phyloP scores from a whole-genome alignment of 2,888 invertebrate genomes.

The Melanostoma scalare region DNA sequence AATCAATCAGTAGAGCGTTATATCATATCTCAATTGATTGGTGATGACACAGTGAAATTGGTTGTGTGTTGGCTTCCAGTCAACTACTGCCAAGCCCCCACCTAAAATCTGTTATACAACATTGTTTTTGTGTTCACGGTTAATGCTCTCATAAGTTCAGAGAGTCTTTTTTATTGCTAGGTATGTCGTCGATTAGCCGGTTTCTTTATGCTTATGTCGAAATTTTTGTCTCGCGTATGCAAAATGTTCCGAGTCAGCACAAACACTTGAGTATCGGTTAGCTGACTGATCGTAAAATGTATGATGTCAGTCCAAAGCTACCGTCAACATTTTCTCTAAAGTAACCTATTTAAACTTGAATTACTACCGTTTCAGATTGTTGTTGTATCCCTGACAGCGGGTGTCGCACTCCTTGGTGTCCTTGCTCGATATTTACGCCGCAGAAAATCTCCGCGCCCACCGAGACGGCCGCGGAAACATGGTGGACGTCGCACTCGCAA shows the following conservation, averaged over 20 bases:
- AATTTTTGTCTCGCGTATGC: too few species aligned
- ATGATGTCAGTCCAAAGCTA: background rate
- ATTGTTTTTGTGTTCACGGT: too few species aligned
- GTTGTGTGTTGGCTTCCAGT: background rate
- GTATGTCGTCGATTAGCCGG: too few species aligned
- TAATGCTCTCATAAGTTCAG: too few species aligned
- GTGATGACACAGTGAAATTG: slow-evolving; percentile 16
- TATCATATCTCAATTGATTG: slow-evolving; percentile 26
- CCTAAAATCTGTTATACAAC: slow-evolving; percentile 17
- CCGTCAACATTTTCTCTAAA: background rate
- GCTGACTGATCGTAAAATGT: too few species aligned
- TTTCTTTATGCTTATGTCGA: too few species aligned
- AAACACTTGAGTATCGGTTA: too few species aligned
- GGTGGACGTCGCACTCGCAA: slow-evolving; percentile 84
- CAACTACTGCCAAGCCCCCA: slow-evolving; percentile 10
- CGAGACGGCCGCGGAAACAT: slow-evolving; percentile 84
- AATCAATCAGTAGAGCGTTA: slow-evolving; percentile 23
- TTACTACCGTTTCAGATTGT: slow-evolving; percentile 81
- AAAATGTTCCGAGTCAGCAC: too few species aligned
- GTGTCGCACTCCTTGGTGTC: slow-evolving; percentile 91
- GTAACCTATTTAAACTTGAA: background rate
- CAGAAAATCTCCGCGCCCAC: slow-evolving; percentile 86
- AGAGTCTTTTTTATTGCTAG: too few species aligned
- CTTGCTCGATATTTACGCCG: slow-evolving; percentile 91
- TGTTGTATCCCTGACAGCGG: slow-evolving; percentile 83